Conservation (phyloP, 2,113 vertebrate species). For the Callipepla squamata region DNA sequence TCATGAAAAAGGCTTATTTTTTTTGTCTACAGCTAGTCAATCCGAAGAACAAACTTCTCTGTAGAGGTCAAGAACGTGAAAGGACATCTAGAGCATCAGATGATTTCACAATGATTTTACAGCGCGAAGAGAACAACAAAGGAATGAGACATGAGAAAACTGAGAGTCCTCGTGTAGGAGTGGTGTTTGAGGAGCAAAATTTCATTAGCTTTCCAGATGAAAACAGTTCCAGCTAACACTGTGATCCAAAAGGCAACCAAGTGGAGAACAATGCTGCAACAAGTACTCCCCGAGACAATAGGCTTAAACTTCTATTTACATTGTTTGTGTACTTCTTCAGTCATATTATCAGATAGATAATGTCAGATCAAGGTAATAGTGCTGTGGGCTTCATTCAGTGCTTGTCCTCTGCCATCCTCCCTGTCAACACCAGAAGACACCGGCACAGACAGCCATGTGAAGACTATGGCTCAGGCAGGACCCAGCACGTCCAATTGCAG, state of each 20-base stretch:
- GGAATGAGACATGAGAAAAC: background rate
- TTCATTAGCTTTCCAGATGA: background rate
- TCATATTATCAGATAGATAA: no score
- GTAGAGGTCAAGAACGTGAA: background rate
- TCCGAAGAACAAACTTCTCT: background rate
- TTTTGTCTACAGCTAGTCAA: background rate
- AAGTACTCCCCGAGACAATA: background rate
- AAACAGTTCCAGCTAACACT: background rate
- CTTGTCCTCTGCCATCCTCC: background rate
- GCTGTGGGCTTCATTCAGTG: background rate
- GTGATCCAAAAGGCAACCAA: background rate
- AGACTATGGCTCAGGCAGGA: background rate
- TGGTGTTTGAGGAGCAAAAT: background rate
- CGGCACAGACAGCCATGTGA: rapidly evolving
- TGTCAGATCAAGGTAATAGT: background rate
- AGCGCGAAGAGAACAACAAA: background rate
- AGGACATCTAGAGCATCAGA: background rate
- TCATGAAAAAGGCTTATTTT: background rate
- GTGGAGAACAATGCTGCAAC: background rate
- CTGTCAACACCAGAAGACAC: background rate
- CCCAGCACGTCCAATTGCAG: background rate
- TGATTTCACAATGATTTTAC: background rate
- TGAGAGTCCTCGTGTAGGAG: background rate
- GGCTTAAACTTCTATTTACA: background rate
- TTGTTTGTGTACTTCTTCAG: background rate